Evolutionary conservation across 2,113 vertebrate genomes (phyloP).

Genomic region (Anarhynchus alexandrinus): DNA sequence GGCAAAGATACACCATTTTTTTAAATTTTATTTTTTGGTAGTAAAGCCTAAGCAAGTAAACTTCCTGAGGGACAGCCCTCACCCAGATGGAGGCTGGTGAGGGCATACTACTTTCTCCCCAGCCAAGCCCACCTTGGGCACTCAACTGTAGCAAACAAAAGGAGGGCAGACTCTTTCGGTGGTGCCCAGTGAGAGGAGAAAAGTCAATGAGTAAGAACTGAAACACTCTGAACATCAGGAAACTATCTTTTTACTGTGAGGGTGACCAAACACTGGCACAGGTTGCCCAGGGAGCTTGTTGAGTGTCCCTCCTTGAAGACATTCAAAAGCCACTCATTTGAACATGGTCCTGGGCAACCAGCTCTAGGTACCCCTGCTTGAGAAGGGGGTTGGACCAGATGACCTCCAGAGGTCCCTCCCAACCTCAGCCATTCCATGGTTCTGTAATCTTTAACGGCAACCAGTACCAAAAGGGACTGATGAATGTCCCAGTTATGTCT

Average conservation of each 20-base stretch:
- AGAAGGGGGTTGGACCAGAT: background rate
- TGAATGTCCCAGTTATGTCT: background rate
- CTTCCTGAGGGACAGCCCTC: background rate
- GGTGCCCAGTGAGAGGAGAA: background rate
- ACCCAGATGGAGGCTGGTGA: background rate
- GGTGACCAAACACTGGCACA: background rate
- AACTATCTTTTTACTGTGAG: background rate
- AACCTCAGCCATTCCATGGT: background rate
- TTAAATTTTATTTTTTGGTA: background rate
- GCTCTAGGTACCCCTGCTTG: too few species aligned
- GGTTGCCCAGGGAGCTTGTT: background rate
- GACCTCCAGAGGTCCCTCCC: background rate
- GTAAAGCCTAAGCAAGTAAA: background rate
- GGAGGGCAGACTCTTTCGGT: background rate
- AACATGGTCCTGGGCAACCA: fast-evolving
- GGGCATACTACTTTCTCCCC: background rate
- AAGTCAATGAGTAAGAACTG: background rate
- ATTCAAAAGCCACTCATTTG: background rate
- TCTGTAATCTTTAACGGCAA: background rate
- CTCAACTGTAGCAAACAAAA: background rate
- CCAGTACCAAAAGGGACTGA: background rate
- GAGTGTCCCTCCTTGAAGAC: background rate
- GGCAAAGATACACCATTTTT: background rate
- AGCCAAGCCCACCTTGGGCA: background rate
- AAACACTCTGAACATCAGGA: background rate